phyloP scores from a whole-genome alignment of 2,888 invertebrate genomes.

The Serripes groenlandicus region DNA sequence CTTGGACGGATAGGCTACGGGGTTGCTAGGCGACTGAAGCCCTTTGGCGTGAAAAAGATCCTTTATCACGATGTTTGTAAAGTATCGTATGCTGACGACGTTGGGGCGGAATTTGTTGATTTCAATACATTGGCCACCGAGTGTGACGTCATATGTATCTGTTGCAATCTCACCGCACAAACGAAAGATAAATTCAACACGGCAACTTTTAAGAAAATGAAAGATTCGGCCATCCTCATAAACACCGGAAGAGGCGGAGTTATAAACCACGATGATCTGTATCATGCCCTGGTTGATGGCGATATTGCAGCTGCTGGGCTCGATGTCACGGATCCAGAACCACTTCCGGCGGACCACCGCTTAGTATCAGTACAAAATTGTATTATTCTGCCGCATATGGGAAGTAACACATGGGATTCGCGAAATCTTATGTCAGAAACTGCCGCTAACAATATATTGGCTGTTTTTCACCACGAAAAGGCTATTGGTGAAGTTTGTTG shows the following conservation, averaged over 20 bases:
- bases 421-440: constrained; percentile 92
- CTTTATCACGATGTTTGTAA: constrained; percentile 75
- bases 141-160: constrained; percentile 95
- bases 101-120: constrained; percentile 90
- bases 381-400: constrained; percentile 94
- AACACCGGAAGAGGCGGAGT: constrained; percentile 92
- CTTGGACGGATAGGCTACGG: constrained; percentile 85
- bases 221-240: constrained; percentile 93
- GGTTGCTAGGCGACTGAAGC: constrained; percentile 77
- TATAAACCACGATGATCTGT: constrained; percentile 92
- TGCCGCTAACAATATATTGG: constrained; percentile 93
- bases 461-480: constrained; percentile 91
- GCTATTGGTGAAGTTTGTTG: constrained; percentile 68
- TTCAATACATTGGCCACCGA: constrained; percentile 91
- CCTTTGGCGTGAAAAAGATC: constrained; percentile 76
- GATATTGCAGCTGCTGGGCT: constrained; percentile 94
- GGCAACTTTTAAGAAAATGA: constrained; percentile 94
- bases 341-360: constrained; percentile 92
- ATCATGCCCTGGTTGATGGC: constrained; percentile 91
- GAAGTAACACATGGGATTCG: constrained; percentile 93
- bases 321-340: constrained; percentile 97
- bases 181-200: constrained; percentile 93
- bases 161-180: constrained; percentile 92
- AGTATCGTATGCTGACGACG: constrained; percentile 86
- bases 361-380: constrained; percentile 93